Conservation (phyloP, 2,797 vertebrate genomes). For the Cyprinodon diabolis region DNA sequence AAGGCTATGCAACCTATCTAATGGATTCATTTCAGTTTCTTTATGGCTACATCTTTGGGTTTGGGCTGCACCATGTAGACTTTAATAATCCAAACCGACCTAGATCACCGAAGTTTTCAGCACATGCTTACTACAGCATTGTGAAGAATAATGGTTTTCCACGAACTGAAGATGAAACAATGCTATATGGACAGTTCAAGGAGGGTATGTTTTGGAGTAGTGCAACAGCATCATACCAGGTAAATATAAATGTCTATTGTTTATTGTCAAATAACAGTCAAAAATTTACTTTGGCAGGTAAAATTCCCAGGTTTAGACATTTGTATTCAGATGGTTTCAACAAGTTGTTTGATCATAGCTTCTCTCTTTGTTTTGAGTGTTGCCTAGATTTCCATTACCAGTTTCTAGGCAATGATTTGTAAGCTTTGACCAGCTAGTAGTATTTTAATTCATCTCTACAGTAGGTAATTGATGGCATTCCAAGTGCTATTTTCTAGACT, state of each 20-base stretch:
- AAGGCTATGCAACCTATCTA: conserved; percentile 87
- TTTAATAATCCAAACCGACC: conserved; percentile 81
- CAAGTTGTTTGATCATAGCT: neutral
- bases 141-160: conserved; percentile 89
- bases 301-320: neutral
- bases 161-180: conserved; percentile 77
- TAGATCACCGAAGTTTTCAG: conserved; percentile 88
- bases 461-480: neutral
- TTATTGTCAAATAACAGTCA: neutral
- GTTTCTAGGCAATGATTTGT: neutral
- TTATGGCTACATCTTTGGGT: conserved; percentile 84
- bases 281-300: neutral
- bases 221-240: conserved; percentile 92
- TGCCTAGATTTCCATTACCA: neutral
- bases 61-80: conserved; percentile 89
- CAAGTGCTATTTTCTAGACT: neutral
- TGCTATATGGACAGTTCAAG: conserved; percentile 85
- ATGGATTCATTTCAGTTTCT: conserved; percentile 95
- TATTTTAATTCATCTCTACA: neutral
- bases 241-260: conserved; percentile 44
- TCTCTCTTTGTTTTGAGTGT: neutral
- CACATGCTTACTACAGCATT: conserved; percentile 85
- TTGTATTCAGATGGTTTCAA: neutral
- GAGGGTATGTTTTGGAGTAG: conserved; percentile 89
- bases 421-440: neutral